phyloP scores from a whole-genome alignment of 1,140 invertebrate genomes.

The Helicoverpa zea region DNA sequence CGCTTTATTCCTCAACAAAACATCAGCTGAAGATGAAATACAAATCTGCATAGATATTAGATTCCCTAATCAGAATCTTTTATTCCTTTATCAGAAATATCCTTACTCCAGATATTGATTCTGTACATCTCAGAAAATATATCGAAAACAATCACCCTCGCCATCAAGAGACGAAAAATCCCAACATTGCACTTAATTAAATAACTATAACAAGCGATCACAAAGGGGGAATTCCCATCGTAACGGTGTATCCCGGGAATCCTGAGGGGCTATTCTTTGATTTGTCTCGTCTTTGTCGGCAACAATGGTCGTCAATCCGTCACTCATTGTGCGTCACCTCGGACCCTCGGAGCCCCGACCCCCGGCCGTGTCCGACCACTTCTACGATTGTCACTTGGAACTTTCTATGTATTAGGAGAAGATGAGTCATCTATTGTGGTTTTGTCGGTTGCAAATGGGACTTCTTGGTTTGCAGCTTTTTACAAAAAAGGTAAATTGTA shows the following conservation, averaged over 20 bases:
- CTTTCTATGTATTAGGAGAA: conserved; percentile 23
- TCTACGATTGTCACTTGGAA: conserved; percentile 28
- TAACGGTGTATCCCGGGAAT: conserved; percentile 18
- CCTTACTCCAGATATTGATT: background rate
- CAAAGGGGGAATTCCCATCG: conserved; percentile 32
- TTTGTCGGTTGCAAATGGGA: conserved; percentile 10
- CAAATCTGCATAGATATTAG: background rate
- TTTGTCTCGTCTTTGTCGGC: conserved; percentile 60
- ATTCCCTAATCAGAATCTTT: background rate
- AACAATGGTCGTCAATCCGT: conserved; percentile 60
- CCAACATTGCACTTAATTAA: conserved; percentile 42
- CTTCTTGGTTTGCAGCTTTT: background rate
- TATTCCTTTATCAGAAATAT: no score
- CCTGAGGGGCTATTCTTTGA: conserved; percentile 53
- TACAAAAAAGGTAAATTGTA: background rate
- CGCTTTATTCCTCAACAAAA: background rate
- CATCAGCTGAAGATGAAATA: background rate
- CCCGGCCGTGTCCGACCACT: background rate
- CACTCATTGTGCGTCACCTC: conserved; percentile 52
- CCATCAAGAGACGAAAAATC: background rate
- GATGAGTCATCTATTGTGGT: conserved; percentile 34
- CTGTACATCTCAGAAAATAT: background rate
- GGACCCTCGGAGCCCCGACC: background rate
- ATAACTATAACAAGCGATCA: conserved; percentile 39
- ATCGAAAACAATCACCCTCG: background rate